Evolutionary conservation across 2,888 invertebrate genomes (phyloP).

Genomic region (Plemyria rubiginata): DNA sequence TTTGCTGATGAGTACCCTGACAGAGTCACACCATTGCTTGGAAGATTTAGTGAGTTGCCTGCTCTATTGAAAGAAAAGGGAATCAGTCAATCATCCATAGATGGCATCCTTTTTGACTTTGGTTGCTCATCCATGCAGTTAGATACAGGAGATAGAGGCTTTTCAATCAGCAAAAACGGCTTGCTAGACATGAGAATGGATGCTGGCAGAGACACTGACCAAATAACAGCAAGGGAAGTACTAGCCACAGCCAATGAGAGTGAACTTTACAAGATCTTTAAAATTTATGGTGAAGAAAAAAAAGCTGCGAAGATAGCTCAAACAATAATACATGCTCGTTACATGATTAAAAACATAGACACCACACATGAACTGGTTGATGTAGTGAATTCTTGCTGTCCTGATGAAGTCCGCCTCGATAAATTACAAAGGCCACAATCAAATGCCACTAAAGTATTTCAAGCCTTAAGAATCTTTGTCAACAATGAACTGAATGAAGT

Average conservation of each 20-base stretch:
- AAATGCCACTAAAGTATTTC: constrained; percentile 95
- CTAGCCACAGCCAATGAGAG: constrained; percentile 91
- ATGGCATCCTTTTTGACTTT: constrained; percentile 96
- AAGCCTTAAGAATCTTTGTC: constrained; percentile 97
- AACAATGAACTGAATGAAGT: constrained; percentile 98
- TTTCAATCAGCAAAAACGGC: constrained; percentile 93
- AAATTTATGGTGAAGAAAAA: constrained; percentile 96
- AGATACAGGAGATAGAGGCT: constrained; percentile 92
- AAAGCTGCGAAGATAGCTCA: constrained; percentile 93
- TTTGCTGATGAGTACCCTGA: constrained; percentile 88
- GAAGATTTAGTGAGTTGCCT: constrained; percentile 95
- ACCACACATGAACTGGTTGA: constrained; percentile 94
- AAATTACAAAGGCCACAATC: constrained; percentile 91
- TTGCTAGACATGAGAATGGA: constrained; percentile 99
- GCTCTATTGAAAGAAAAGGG: constrained; percentile 84
- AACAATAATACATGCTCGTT: constrained; percentile 93
- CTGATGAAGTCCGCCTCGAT: constrained; percentile 86
- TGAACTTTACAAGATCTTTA: constrained; percentile 93
- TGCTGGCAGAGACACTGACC: constrained; percentile 87
- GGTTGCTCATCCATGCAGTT: constrained; percentile 99
- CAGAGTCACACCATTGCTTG: constrained; percentile 91
- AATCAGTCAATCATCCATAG: constrained; percentile 88
- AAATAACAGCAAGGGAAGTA: constrained; percentile 94
- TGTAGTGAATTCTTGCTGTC: constrained; percentile 87
- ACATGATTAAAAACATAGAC: constrained; percentile 89